Conservation (phyloP, 2,113 vertebrate species). For the Sapajus apella region DNA sequence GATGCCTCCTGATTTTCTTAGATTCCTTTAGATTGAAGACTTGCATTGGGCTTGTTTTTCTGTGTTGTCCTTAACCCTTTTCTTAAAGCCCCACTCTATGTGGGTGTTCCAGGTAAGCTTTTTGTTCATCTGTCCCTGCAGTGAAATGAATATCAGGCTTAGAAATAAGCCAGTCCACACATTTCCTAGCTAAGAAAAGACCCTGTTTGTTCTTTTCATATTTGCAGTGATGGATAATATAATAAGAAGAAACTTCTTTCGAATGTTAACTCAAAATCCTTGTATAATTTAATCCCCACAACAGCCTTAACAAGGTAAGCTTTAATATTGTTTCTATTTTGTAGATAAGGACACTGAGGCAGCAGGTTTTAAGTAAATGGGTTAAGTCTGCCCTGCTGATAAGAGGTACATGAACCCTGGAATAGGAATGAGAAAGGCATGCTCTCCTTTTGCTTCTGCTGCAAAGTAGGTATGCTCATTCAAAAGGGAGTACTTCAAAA, state of each 20-base stretch:
- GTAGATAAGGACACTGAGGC: not conserved
- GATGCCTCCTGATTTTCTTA: not conserved
- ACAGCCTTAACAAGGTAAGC: not conserved
- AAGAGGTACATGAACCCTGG: not conserved
- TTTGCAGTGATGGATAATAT: not conserved
- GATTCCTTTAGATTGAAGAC: not conserved
- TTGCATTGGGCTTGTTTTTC: not conserved
- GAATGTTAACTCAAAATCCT: not conserved
- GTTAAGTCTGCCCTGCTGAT: not conserved
- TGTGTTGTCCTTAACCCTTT: not conserved
- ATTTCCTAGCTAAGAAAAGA: not conserved
- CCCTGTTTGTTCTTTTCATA: not conserved
- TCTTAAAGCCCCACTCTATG: not conserved
- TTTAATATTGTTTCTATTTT: not conserved
- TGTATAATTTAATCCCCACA: not conserved
- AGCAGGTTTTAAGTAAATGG: not conserved
- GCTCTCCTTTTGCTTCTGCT: not conserved
- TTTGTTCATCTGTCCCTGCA: not conserved
- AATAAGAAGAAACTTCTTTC: not conserved
- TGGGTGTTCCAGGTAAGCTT: not conserved
- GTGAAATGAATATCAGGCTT: not conserved
- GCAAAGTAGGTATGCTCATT: not conserved
- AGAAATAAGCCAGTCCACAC: not conserved
- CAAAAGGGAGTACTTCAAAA: not conserved
- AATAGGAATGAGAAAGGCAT: not conserved